Evolutionary conservation across 2,888 invertebrate genomes (phyloP).

Genomic region (Ectropis crepuscularia): DNA sequence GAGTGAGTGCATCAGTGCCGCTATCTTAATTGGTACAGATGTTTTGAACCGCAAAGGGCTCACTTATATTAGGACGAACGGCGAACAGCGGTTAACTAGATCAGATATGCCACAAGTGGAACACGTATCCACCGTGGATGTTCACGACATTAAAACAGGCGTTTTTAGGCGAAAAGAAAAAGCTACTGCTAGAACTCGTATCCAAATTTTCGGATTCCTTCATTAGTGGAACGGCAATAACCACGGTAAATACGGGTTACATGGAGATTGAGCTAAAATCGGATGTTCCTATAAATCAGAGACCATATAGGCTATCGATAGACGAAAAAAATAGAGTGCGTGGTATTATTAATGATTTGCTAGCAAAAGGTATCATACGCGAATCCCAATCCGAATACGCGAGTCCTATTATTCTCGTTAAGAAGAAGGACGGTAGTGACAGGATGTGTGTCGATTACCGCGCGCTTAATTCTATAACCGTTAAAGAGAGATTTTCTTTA

Average conservation of each 20-base stretch:
- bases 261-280: conserved; percentile 43
- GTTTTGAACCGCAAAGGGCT: conserved; percentile 42
- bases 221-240: conserved; percentile 41
- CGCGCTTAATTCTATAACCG: conserved; percentile 40
- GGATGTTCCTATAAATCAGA: conserved; percentile 37
- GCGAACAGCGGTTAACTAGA: conserved; percentile 19
- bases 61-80: conserved; percentile 33
- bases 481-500: conserved; percentile 42
- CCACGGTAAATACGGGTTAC: conserved; percentile 43
- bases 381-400: conserved; percentile 34
- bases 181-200: conserved; percentile 1
- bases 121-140: background rate
- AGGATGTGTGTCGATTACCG: no score
- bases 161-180: background rate
- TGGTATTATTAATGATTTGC: conserved; percentile 37
- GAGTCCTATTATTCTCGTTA: conserved; percentile 35
- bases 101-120: background rate
- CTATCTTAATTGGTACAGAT: conserved; percentile 42
- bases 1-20: conserved; percentile 28
- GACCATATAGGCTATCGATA: conserved; percentile 41
- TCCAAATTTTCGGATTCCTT: conserved; percentile 33
- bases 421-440: conserved; percentile 39
- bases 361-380: conserved; percentile 40
- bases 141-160: background rate
- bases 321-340: conserved; percentile 42